Conservation (phyloP, 2,888 invertebrate genomes). For the Amphipyra tragopoginis region DNA sequence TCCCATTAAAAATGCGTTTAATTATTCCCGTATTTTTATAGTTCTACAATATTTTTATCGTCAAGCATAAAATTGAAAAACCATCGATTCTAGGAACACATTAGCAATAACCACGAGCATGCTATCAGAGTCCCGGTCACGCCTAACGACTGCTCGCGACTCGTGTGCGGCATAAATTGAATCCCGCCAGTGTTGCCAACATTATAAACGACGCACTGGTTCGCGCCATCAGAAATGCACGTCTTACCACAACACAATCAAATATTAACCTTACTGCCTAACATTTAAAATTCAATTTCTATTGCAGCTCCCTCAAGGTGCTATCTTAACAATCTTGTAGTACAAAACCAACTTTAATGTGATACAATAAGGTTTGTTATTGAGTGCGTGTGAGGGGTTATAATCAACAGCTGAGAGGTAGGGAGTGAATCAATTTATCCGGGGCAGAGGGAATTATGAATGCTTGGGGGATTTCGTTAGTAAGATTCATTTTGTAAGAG, state of each 20-base stretch:
- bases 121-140: slow-evolving; percentile 12
- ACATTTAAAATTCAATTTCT: slow-evolving; percentile 51
- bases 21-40: too few species aligned
- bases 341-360: slow-evolving; percentile 33
- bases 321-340: slow-evolving; percentile 31
- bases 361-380: slow-evolving; percentile 31
- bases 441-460: slow-evolving; percentile 59
- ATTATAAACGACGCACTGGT: slow-evolving; percentile 59
- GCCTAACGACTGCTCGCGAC: slow-evolving; percentile 33
- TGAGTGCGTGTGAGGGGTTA: slow-evolving; percentile 29
- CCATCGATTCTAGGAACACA: slow-evolving; percentile 15
- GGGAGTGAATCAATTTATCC: slow-evolving; percentile 75
- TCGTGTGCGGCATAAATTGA: slow-evolving; percentile 52
- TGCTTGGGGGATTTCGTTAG: slow-evolving; percentile 54
- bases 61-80: not conserved
- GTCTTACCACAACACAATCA: slow-evolving; percentile 34
- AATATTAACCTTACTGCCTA: slow-evolving; percentile 32
- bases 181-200: slow-evolving; percentile 59
- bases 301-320: slow-evolving; percentile 20
- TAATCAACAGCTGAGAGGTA: slow-evolving; percentile 65
- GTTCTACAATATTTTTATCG: slow-evolving; percentile 2
- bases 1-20: not conserved
- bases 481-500: slow-evolving; percentile 50
- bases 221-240: slow-evolving; percentile 63
- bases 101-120: slow-evolving; percentile 10